Evolutionary conservation across 2,113 vertebrate species (phyloP).

Genomic region (Orycteropus afer): DNA sequence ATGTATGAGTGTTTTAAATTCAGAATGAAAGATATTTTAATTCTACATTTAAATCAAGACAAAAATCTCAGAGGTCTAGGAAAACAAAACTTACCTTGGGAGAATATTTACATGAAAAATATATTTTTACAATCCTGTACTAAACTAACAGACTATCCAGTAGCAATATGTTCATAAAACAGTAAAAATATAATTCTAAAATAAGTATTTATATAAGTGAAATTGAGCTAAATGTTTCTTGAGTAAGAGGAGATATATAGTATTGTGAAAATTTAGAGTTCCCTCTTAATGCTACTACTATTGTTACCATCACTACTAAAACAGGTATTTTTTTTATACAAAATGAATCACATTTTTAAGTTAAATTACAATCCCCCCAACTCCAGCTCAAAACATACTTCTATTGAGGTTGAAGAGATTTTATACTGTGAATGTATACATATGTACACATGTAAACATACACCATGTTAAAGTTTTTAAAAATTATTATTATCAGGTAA

Average conservation of each 20-base stretch:
- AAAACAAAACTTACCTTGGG: neutral
- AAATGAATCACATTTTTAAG: neutral
- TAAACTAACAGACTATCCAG: neutral
- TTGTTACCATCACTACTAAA: neutral
- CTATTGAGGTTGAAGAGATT: neutral
- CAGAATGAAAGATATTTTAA: neutral
- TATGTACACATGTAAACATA: neutral
- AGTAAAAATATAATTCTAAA: neutral
- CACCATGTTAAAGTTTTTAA: neutral
- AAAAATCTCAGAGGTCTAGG: neutral
- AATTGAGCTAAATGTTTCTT: neutral
- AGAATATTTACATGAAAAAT: neutral
- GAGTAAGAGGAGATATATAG: neutral
- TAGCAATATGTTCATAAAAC: neutral
- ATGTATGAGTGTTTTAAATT: constrained; percentile 4
- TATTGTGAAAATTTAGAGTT: neutral
- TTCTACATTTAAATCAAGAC: neutral
- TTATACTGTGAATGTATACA: no score
- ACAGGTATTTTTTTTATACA: neutral
- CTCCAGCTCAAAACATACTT: neutral
- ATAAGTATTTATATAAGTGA: neutral
- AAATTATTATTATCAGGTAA: neutral
- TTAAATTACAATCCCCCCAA: neutral
- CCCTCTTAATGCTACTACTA: neutral
- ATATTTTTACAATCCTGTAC: neutral